Evolutionary conservation across 1,140 invertebrate species (phyloP), one percentile per base, ranked within the genome.

Genomic region (Galleria mellonella): DNA sequence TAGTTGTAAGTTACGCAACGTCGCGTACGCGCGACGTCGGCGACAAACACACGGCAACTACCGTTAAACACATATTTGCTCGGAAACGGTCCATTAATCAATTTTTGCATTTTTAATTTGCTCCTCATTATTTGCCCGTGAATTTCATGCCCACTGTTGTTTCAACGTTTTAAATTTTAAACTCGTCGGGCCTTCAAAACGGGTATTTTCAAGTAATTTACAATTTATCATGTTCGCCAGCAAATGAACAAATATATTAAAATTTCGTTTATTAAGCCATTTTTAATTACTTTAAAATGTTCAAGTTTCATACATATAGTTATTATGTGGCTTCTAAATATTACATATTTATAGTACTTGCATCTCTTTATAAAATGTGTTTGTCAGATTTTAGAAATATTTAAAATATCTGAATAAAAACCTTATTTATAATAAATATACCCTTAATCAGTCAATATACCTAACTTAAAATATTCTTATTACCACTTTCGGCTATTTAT

Each of bases 61-160:
- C 64, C 69, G 76, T 69, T 78, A 73, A 64, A 69, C 65, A 77
- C 76, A 83, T 77, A 83, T 81, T 81, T 79, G 66, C 65, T 43
- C 58, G 58, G 63, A 65, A 70, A 65, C 75, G 68, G 69, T 60
- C 75, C 77, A 84, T 84, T 84, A 84, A 84, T 84, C 75, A 84
- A 82, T 82, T 82, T 84, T 75, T 84, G 81, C 74, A 84, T 84
- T 84, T 84, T 84, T 84, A 84, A 84, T 84, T 68, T 66, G 47
- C 56, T 67, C 68, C 79, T 83, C 75, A 84, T 84, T 84, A 84
- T 81, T 83, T 82, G 73, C 71, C 72, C 41, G 75, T 71, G 73
- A 83, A 79, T 76, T 82, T 76, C 72, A 72, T 73, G 81, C 73
- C 61, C 70, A 75, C 66, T 67, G 76, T 69, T 72, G 69, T 70